Percentiles rank a stretch among this genome's conserved stretches.
Conservation (phyloP, 1,140 invertebrate genomes). For the Apolygus lucorum region DNA sequence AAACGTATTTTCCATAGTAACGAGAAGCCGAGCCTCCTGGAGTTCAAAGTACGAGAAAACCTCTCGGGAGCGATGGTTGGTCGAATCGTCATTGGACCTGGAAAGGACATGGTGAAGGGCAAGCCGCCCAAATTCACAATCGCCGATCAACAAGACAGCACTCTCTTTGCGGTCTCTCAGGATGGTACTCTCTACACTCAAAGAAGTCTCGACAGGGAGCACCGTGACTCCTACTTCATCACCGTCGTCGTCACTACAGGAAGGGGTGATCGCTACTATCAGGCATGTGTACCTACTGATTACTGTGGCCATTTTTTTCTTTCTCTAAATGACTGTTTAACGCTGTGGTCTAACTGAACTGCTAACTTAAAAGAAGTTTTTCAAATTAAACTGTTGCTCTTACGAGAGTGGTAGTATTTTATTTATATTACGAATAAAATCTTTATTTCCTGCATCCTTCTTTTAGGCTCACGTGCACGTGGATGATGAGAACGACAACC, state of each 20-base stretch:
- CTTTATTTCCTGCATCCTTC: neutral
- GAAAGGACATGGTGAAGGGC: constrained; percentile 16
- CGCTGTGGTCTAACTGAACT: too few species aligned
- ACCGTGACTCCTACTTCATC: constrained; percentile 59
- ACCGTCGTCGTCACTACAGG: constrained; percentile 69
- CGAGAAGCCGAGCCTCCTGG: constrained; percentile 49
- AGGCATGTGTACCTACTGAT: constrained; percentile 42
- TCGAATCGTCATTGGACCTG: constrained; percentile 45
- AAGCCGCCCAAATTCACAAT: constrained; percentile 56
- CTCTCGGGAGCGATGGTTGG: constrained; percentile 63
- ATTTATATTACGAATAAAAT: constrained; percentile 7
- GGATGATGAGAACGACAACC: constrained; percentile 84
- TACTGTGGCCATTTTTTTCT: neutral
- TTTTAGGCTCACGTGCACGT: constrained; percentile 60
- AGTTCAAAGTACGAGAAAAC: constrained; percentile 72
- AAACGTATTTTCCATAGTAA: too few species aligned
- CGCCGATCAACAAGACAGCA: constrained; percentile 67
- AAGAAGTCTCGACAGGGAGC: constrained; percentile 65
- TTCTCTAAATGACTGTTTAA: too few species aligned
- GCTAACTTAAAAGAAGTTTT: constrained; percentile 1
- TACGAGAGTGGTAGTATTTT: neutral
- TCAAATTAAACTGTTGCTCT: neutral
- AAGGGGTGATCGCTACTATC: constrained; percentile 61
- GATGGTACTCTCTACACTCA: constrained; percentile 72
- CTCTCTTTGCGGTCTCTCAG: constrained; percentile 59